Conservation (phyloP, 2,888 invertebrate species). For the Stegana nigrithorax region DNA sequence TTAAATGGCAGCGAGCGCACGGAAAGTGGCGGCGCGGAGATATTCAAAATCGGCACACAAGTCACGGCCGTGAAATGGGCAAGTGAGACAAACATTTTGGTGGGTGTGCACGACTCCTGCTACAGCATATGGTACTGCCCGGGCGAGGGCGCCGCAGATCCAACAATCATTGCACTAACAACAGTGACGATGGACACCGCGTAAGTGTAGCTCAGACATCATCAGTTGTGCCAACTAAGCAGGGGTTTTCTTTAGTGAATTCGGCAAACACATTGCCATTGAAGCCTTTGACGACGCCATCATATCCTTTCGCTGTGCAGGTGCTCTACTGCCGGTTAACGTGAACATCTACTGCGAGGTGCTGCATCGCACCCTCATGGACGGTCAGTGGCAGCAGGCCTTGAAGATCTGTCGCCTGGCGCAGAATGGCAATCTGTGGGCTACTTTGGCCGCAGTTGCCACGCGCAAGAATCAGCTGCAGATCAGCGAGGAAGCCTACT, state of each 20-base stretch:
- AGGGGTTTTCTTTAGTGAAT: too few species aligned
- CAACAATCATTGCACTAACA: slow-evolving; percentile 76
- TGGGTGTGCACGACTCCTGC: slow-evolving; percentile 82
- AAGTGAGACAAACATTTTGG: slow-evolving; percentile 82
- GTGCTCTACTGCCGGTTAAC: slow-evolving; percentile 76
- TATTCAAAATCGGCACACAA: slow-evolving; percentile 69
- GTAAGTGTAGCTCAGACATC: slow-evolving; percentile 50
- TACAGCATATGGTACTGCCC: slow-evolving; percentile 88
- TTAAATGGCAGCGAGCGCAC: slow-evolving; percentile 38
- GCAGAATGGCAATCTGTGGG: slow-evolving; percentile 83
- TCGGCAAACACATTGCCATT: slow-evolving; percentile 87
- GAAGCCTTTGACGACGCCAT: slow-evolving; percentile 86
- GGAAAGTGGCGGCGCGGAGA: slow-evolving; percentile 44
- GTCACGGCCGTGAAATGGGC: slow-evolving; percentile 73
- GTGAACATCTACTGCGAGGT: slow-evolving; percentile 67
- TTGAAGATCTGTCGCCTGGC: slow-evolving; percentile 77
- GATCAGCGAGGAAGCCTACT: slow-evolving; percentile 95
- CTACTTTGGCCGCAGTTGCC: slow-evolving; percentile 91
- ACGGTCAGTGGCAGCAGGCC: slow-evolving; percentile 86
- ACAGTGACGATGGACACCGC: slow-evolving; percentile 71
- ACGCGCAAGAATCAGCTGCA: slow-evolving; percentile 86
- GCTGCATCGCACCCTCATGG: slow-evolving; percentile 78
- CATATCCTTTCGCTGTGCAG: slow-evolving; percentile 87
- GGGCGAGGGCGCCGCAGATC: slow-evolving; percentile 78
- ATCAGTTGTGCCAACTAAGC: too few species aligned